Evolutionary conservation across 2,797 vertebrate genomes (phyloP).

Genomic region (Myotis myotis): DNA sequence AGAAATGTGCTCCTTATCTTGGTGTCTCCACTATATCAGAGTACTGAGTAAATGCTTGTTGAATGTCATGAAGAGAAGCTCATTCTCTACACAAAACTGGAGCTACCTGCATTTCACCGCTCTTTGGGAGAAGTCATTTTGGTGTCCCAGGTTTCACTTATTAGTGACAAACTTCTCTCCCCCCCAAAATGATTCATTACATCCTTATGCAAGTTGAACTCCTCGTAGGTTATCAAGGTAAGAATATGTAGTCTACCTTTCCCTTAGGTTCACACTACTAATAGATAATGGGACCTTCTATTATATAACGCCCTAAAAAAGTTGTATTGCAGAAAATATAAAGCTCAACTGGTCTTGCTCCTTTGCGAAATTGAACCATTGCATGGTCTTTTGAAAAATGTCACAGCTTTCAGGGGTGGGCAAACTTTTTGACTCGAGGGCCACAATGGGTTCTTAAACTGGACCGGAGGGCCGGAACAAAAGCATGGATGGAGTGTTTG

Average conservation of each 20-base stretch:
- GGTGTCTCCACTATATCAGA: background rate
- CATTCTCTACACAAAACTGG: background rate
- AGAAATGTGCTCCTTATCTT: background rate
- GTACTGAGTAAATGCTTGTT: background rate
- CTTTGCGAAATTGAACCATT: background rate
- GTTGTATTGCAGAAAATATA: background rate
- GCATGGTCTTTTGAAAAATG: background rate
- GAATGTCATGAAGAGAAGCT: background rate
- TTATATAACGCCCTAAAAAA: background rate
- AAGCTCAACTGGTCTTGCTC: background rate
- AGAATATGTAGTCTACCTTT: background rate
- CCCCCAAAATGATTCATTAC: background rate
- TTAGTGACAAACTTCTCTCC: background rate
- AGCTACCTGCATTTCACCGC: background rate
- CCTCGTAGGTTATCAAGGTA: background rate
- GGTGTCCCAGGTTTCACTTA: background rate
- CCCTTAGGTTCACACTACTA: background rate
- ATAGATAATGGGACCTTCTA: background rate
- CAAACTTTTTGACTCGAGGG: no score
- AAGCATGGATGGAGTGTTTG: no score
- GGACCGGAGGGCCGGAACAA: no score
- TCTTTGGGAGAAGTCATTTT: background rate
- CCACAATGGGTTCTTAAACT: no score
- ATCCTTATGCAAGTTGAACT: background rate
- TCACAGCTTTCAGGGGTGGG: no score